Evolutionary conservation across 2,797 vertebrate species (phyloP).

Genomic region (Crax fasciolata): DNA sequence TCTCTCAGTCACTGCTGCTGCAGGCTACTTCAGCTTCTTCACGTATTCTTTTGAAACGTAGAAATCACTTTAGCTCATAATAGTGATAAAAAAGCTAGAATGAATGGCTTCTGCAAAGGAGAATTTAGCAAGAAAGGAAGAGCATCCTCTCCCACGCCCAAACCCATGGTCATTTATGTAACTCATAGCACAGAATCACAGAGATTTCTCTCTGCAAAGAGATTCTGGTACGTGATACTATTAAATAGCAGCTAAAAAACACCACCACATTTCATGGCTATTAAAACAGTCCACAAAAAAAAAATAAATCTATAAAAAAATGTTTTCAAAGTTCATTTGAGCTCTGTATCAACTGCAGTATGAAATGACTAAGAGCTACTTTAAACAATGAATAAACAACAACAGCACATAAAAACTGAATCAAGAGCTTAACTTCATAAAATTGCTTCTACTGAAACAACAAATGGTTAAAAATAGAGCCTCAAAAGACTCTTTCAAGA

Average conservation of each 20-base stretch:
- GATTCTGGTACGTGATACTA: not conserved
- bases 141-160: not conserved
- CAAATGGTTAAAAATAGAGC: not conserved
- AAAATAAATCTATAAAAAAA: constrained; percentile 8
- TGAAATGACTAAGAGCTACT: constrained; percentile 18
- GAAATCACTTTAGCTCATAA: not conserved
- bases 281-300: not conserved
- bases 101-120: not conserved
- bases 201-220: not conserved
- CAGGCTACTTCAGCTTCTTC: not conserved
- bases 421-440: not conserved
- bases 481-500: not conserved
- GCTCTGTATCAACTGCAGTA: not conserved
- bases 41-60: not conserved
- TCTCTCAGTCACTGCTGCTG: not conserved
- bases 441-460: not conserved
- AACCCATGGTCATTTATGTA: not conserved
- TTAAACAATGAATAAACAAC: constrained; percentile 7
- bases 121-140: constrained; percentile 7
- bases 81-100: not conserved
- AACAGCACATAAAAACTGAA: not conserved
- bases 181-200: rapidly evolving
- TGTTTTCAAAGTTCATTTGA: constrained; percentile 20
- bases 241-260: not conserved
- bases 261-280: rapidly evolving